A percentile compares a stretch with the other conserved stretches of the same genome.
phyloP scores from a whole-genome alignment of 2,797 vertebrate genomes.

The Danionella dracula region DNA sequence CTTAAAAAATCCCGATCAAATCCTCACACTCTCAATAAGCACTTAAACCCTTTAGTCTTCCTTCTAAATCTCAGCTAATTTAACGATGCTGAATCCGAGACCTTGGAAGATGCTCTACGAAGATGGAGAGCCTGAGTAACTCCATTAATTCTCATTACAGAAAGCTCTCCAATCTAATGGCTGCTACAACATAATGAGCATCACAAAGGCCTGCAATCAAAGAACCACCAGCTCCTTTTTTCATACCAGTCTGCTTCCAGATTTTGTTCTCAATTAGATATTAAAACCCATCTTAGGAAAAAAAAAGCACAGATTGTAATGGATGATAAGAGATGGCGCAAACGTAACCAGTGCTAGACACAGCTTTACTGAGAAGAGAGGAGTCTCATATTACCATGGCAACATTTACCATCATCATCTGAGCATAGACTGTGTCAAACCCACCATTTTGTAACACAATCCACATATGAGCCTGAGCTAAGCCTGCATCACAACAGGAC shows the following conservation, averaged over 20 bases:
- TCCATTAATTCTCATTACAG: conserved; percentile 40
- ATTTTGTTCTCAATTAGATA: conserved; percentile 41
- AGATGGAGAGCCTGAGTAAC: conserved; percentile 14
- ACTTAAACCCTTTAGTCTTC: not conserved
- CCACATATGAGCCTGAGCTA: conserved; percentile 31
- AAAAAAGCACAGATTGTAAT: conserved; percentile 16
- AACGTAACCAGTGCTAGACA: conserved; percentile 20
- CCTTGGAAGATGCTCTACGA: conserved; percentile 19
- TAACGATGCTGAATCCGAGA: conserved; percentile 16
- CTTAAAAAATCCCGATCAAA: not conserved
- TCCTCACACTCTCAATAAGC: not conserved
- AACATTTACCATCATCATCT: conserved; percentile 43
- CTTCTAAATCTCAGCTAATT: conserved; percentile 24
- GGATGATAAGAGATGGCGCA: conserved; percentile 9
- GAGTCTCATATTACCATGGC: conserved; percentile 47
- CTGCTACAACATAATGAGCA: conserved; percentile 28
- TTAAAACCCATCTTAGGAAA: conserved; percentile 31
- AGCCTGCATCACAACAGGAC: conserved; percentile 18
- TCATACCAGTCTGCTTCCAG: conserved; percentile 1
- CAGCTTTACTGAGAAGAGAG: conserved; percentile 17
- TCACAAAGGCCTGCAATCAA: conserved; percentile 45
- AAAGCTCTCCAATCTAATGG: conserved; percentile 33
- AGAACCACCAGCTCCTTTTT: conserved; percentile 32
- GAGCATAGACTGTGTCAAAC: not conserved
- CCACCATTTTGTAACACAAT: conserved; percentile 48